A percentile compares a stretch with the other conserved stretches of the same genome.
phyloP scores from a whole-genome alignment of 2,797 vertebrate genomes.

The Platalea minor region DNA sequence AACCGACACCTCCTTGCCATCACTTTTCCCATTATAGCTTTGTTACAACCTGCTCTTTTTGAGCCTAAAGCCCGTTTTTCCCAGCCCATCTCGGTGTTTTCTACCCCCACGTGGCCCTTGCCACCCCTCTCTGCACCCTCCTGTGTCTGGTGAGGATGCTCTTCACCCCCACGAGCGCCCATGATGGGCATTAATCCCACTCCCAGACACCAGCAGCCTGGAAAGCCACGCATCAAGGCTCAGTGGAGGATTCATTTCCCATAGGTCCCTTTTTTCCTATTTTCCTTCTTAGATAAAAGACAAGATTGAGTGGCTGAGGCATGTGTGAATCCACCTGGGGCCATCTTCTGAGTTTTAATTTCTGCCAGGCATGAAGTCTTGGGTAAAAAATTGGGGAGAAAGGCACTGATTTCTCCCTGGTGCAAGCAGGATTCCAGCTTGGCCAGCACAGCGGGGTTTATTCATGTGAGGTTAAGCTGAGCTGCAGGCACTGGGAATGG shows the following conservation, averaged over 20 bases:
- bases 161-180: neutral
- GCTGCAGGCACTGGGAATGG: neutral
- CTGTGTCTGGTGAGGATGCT: neutral
- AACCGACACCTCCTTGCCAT: neutral
- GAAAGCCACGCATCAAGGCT: neutral
- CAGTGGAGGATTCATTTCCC: neutral
- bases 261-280: neutral
- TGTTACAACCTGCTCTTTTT: neutral
- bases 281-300: neutral
- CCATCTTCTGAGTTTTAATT: neutral
- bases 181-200: neutral
- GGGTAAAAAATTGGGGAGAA: neutral
- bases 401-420: neutral
- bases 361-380: neutral
- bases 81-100: neutral
- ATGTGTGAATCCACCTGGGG: neutral
- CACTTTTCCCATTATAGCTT: neutral
- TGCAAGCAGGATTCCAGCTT: neutral
- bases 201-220: neutral
- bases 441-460: neutral
- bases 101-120: neutral
- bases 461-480: neutral
- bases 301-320: neutral
- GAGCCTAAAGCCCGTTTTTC: neutral
- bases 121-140: neutral